Percentiles rank a stretch among this genome's conserved stretches.
Conservation (phyloP, 2,113 vertebrate species). For the Albula glossodonta region DNA sequence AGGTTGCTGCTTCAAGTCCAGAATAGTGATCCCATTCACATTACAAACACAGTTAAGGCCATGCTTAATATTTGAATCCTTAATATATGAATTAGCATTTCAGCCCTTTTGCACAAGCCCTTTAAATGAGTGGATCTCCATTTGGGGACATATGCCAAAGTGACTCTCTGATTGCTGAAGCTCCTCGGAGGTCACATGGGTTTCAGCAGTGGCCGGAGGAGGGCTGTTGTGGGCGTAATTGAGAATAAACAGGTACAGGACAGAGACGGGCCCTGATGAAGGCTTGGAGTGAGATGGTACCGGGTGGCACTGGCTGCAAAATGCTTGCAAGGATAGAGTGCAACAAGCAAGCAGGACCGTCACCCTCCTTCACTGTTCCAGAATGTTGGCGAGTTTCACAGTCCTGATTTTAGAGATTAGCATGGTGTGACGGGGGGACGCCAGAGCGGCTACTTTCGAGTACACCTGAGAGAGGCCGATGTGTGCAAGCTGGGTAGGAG, state of each 20-base stretch:
- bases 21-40: background rate
- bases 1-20: background rate
- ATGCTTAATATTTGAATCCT: background rate
- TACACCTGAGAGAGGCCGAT: background rate
- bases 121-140: background rate
- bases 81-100: background rate
- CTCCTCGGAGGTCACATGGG: background rate
- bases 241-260: too few species aligned
- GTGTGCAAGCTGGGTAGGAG: background rate
- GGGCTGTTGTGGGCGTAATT: too few species aligned
- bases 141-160: background rate
- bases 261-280: background rate
- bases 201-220: too few species aligned
- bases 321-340: too few species aligned
- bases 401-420: too few species aligned
- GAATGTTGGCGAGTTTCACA: background rate
- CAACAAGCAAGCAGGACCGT: background rate
- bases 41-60: background rate
- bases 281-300: background rate
- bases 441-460: background rate
- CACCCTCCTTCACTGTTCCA: background rate
- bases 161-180: background rate
- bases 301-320: background rate
- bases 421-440: too few species aligned
- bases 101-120: background rate